Evolutionary conservation across 2,888 invertebrate species (phyloP), one percentile per base, ranked within the genome.

Genomic region (Augiades crinisus): DNA sequence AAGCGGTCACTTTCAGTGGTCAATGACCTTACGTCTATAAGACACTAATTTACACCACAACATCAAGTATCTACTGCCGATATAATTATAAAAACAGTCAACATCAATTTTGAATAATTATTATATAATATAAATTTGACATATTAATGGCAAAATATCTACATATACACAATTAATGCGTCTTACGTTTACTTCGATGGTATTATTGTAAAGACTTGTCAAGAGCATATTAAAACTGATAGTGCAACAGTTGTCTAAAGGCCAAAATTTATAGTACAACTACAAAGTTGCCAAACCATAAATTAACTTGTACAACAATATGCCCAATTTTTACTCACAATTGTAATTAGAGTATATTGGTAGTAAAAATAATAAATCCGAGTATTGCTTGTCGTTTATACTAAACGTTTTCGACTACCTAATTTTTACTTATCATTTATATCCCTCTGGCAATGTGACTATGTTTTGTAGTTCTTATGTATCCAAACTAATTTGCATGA

Each of bases 1-100:
- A n/a, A n/a, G 47, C 37, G 50, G 49, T 50, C 44, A 52, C 57
- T 57, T 57, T 53, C 30, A 82, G 78, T 80, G 80, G 75, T 79
- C 71, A 64, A 72, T 66, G 62, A 71, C 71, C 81, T 82, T 85
- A 80, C 65, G 69, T 63, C 78, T 82, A 87, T 88, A 89, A 89
- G 88, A 89, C 89, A 89, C 89, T 88, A 88, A 81, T 82, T 80
- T 86, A 90, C 90, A 80, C 88, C 90, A 90, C 90, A 90, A 90
- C 90, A 90, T 87, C 90, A 83, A 90, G 75, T 90, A 87, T 88
- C 89, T 89, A 86, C 89, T 77, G 89, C 80, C 77, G 80, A 82
- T 89, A 87, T 86, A 86, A 84, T 87, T 87, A 87, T 88, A 85
- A 90, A 86, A 90, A 90, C 90, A 90, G 88, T 90, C 90, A 90